These are phyloP conservation scores for Peromyscus aztecus DNA, from an alignment of 2,797 vertebrate species.

Conservation along the genomic window DNA sequence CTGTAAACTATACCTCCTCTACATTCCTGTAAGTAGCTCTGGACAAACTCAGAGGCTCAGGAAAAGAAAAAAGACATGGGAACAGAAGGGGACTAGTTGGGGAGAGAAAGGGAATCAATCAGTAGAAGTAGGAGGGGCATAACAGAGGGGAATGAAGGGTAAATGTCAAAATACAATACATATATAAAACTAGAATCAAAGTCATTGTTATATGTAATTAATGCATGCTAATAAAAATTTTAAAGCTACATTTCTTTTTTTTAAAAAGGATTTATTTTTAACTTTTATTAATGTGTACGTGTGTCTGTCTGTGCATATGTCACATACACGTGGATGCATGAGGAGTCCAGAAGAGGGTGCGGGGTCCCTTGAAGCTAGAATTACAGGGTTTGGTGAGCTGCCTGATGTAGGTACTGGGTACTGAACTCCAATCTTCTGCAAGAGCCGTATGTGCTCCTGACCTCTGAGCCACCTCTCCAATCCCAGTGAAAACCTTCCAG, in stretches of 20 bases:
- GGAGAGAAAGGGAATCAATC: not conserved
- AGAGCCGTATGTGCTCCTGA: not conserved
- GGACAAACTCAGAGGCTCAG: not conserved
- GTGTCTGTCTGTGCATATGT: not conserved
- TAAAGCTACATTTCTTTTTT: not conserved
- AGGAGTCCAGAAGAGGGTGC: not conserved
- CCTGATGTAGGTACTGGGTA: not conserved
- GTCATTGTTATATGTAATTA: not conserved
- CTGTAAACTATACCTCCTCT: not conserved
- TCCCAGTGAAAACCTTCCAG: not conserved
- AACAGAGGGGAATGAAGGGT: not conserved
- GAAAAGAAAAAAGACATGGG: not conserved
- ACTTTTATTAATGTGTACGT: not conserved
- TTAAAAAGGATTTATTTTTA: not conserved
- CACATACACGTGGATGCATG: not conserved
- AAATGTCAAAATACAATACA: not conserved
- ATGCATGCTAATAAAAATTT: not conserved
- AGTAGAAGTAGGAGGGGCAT: too few species aligned
- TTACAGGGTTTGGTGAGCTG: not conserved
- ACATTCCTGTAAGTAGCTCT: not conserved
- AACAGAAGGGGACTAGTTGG: not conserved
- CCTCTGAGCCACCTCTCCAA: not conserved
- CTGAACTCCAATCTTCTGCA: not conserved
- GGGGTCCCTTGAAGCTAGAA: not conserved
- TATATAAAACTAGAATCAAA: not conserved